Base-by-base conservation (phyloP, 2,888 invertebrate genomes). In the Acholoe squamosa region DNA sequence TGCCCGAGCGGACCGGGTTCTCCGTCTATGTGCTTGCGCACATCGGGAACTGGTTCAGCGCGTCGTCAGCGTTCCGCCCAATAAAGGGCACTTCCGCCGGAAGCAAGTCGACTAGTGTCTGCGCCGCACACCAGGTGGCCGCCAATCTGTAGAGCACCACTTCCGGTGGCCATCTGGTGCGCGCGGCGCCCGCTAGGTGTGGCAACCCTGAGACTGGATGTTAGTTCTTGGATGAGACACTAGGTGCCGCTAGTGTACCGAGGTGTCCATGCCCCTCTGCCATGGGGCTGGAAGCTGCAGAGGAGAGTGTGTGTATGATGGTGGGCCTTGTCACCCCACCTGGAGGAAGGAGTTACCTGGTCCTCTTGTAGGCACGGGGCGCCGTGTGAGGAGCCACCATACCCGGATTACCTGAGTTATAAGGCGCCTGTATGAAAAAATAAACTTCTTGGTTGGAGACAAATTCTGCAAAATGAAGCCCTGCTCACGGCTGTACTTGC, bases 1-100 rank as follows among this genome's bases (percentile, higher is more conserved):
- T 76, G 76, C 76, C 76, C 76, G 76, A 0, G 28, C 31, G 76
- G 76, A 28, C n/a, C 25, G 76, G 5, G 76, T 31, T 31, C 25
- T 76, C 31, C 76, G 5, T 3, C 43, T 43, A 43, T 43, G 43
- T 10, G 43, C 43, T 3, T 10, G 43, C 43, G 28, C 76, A 31
- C 10, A 76, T 31, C 80, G 80, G 80, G 43, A 80, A 80, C 43
- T 33, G 80, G 34, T 33, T 0, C 1, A 34, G 43, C 43, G 80
- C 80, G 80, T 80, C 80, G 80, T 80, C 80, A 80, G 80, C 80
- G 43, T 43, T 80, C 80, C 43, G 80, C 22, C 28, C 25, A 5
- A 33, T 43, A 25, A 28, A 0, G 80, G 80, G 33, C 22, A 43
- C 80, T 80, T 80, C 43, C 80, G 80, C 61, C 61, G n/a, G 19